phyloP scores from a whole-genome alignment of 2,888 invertebrate genomes.

The Corbicula japonica region DNA sequence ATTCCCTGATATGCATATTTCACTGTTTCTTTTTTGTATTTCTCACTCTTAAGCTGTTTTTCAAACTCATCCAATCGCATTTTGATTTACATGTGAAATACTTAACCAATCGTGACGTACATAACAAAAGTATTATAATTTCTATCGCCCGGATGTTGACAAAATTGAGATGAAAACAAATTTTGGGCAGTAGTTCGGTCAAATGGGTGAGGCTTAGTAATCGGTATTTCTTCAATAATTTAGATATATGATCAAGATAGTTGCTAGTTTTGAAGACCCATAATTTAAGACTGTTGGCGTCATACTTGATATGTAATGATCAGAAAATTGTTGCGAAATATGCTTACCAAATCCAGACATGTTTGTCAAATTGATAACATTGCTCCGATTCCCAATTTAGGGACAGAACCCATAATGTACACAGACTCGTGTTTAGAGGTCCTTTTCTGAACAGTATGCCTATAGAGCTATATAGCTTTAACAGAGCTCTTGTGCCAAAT shows the following conservation, averaged over 20 bases:
- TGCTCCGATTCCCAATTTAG: not conserved
- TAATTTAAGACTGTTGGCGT: too few species aligned
- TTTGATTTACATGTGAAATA: not conserved
- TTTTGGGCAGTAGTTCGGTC: constrained; percentile 20
- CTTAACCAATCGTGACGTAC: constrained; percentile 19
- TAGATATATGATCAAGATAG: not conserved
- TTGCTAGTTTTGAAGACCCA: not conserved
- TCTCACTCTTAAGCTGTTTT: too few species aligned
- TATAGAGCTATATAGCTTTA: too few species aligned
- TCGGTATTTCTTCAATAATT: not conserved
- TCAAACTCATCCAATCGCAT: not conserved
- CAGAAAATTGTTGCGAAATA: not conserved
- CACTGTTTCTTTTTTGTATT: too few species aligned
- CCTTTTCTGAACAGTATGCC: too few species aligned
- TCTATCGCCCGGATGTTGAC: constrained; percentile 45
- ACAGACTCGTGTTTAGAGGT: too few species aligned
- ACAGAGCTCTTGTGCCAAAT: too few species aligned
- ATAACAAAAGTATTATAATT: constrained; percentile 28
- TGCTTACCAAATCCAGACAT: not conserved
- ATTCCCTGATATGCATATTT: too few species aligned
- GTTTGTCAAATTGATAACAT: not conserved
- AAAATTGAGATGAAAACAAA: constrained; percentile 38
- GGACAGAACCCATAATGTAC: too few species aligned
- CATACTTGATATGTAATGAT: too few species aligned
- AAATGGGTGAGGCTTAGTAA: constrained; percentile 40